These are phyloP conservation scores for Paralichthys olivaceus DNA, from an alignment of 2,113 vertebrate genomes.

Conservation along the genomic window DNA sequence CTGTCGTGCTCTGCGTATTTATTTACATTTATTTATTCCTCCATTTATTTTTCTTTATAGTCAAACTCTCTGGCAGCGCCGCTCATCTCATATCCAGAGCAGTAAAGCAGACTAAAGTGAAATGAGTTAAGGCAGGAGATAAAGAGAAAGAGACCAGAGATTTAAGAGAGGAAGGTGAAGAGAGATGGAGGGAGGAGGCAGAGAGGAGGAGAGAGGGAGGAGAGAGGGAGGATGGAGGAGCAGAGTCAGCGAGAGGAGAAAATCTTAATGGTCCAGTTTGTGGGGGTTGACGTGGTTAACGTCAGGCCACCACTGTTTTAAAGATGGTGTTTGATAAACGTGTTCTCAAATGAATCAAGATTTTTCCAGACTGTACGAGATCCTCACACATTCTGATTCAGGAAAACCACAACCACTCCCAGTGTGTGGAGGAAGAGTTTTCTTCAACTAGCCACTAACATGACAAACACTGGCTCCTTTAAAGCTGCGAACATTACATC, in stretches of 20 bases:
- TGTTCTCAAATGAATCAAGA: background rate
- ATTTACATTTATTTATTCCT: slow-evolving; percentile 32
- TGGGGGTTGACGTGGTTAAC: background rate
- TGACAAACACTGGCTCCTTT: too few species aligned
- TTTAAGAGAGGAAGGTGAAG: slow-evolving; percentile 11
- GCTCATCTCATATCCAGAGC: slow-evolving; percentile 25
- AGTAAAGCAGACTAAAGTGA: slow-evolving; percentile 30
- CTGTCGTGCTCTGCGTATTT: background rate
- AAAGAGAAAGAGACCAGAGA: slow-evolving; percentile 17
- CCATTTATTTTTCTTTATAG: slow-evolving; percentile 29
- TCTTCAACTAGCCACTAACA: too few species aligned
- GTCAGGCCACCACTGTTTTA: background rate
- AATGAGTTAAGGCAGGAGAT: slow-evolving; percentile 13
- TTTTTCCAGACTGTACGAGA: background rate
- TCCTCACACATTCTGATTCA: too few species aligned
- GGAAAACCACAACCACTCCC: too few species aligned
- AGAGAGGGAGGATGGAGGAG: background rate
- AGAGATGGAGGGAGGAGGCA: slow-evolving; percentile 15
- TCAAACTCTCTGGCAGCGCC: slow-evolving; percentile 11
- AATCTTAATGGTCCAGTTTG: slow-evolving; percentile 73
- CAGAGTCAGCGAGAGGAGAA: slow-evolving; percentile 22
- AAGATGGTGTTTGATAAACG: background rate
- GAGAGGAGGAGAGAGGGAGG: slow-evolving; percentile 41
- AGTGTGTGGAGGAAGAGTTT: too few species aligned
- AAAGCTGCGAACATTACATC: too few species aligned